Base-by-base conservation (phyloP, 2,888 invertebrate species). In the Linyphia triangularis region DNA sequence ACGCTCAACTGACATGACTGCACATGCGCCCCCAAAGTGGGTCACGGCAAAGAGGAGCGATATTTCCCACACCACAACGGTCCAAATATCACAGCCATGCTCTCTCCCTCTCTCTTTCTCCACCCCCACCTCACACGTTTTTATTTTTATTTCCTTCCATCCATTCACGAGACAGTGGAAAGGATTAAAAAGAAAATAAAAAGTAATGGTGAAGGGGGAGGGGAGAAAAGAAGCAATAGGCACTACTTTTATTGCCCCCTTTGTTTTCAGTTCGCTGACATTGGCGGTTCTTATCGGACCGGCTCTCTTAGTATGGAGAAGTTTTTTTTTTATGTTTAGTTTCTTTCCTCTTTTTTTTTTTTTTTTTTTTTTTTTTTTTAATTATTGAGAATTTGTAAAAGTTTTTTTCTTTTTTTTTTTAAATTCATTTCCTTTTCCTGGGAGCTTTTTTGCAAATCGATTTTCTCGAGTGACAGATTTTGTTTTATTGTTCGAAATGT, bases 251-350 rank as follows among this genome's bases (percentile, higher is more conserved):
- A 81, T 69, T 81, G 69, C 69, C 81, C 81, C 81, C 59, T 77
- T 77, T 69, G 81, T 81, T 81, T 81, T 69, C 69, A 81, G 81
- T 69, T 78, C 78, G 30, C 43, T 67, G 78, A 78, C 78, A 73
- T 40, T 69, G 69, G 81, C 57, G 51, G 81, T 81, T 81, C 69
- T 67, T 57, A 69, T 69, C 69, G 67, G n/a, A 43, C 79, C 67
- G 33, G 13, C 57, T 30, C 30, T 51, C 40, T 7, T 24, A 51
- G 40, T 30, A 51, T 70, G 51, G 70, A 51, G n/a, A n/a, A 16
- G 16, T 10, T 51, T 51, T 51, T n/a, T 26, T 24, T 6, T 57
- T 19, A 37, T 19, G 2, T 4, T 70, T 40, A 24, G 19, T 37
- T 4, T 24, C 13, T n/a, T n/a, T n/a, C n/a, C n/a, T n/a, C n/a